Conservation (phyloP, 2,113 vertebrate species). For the Grammomys dolichurus region DNA sequence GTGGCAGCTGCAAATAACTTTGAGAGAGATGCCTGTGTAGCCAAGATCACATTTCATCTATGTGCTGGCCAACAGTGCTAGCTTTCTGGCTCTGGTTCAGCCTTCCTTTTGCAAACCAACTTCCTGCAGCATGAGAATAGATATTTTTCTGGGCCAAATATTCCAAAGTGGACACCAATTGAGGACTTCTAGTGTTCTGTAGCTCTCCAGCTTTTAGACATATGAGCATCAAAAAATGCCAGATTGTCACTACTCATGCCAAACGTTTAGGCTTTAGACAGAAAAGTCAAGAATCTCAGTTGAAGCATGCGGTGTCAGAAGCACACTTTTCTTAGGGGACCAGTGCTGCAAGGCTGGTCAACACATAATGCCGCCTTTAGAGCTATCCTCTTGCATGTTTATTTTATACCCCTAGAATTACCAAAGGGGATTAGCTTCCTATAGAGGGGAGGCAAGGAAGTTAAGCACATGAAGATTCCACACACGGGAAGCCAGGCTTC, state of each 20-base stretch:
- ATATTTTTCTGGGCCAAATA: constrained; percentile 77
- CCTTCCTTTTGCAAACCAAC: constrained; percentile 78
- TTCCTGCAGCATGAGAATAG: constrained; percentile 76
- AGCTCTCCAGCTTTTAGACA: constrained; percentile 72
- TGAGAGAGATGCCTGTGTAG: constrained; percentile 70
- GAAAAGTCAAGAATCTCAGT: constrained; percentile 64
- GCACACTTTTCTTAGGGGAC: constrained; percentile 44
- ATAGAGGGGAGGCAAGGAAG: neutral
- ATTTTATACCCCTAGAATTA: neutral
- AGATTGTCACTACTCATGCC: constrained; percentile 60
- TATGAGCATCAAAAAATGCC: constrained; percentile 60
- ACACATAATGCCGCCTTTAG: neutral
- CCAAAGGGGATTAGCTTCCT: neutral
- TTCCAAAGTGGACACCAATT: constrained; percentile 78
- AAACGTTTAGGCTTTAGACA: constrained; percentile 66
- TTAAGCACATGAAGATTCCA: neutral
- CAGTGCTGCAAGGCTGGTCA: neutral
- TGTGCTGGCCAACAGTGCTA: constrained; percentile 66
- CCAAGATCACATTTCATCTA: constrained; percentile 69
- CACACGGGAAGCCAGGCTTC: neutral
- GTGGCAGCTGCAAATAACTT: constrained; percentile 78
- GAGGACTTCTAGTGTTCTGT: constrained; percentile 70
- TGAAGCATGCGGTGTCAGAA: constrained; percentile 43
- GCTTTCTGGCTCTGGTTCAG: constrained; percentile 71
- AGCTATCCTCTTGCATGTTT: neutral